Conservation (phyloP, 2,797 vertebrate species). For the Acrossocheilus fasciatus region DNA sequence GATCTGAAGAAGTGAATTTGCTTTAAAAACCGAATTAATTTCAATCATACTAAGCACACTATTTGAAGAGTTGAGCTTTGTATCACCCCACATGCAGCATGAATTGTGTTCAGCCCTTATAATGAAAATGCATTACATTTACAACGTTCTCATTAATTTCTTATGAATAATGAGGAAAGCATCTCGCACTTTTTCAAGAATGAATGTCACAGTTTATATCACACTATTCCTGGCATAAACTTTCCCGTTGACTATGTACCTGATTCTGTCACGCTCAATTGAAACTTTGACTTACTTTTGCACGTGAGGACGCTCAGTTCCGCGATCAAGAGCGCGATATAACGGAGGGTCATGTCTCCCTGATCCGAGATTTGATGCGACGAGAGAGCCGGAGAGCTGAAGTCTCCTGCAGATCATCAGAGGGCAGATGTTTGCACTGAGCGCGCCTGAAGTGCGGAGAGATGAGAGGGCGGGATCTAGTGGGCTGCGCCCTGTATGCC, state of each 20-base stretch:
- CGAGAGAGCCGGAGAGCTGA: neutral
- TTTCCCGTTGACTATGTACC: neutral
- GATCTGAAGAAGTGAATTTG: neutral
- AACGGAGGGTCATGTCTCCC: conserved; percentile 40
- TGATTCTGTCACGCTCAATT: neutral
- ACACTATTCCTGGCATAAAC: neutral
- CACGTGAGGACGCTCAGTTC: conserved; percentile 37
- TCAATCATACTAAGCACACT: too few species aligned
- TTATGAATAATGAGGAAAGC: neutral
- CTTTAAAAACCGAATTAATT: neutral
- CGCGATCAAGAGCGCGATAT: conserved; percentile 28
- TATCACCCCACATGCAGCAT: neutral
- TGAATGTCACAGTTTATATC: neutral
- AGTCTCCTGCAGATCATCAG: conserved; percentile 19
- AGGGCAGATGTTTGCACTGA: conserved; percentile 32
- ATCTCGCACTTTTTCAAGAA: neutral
- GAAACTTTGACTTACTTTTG: conserved; percentile 46
- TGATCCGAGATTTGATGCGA: neutral
- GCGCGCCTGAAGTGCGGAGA: neutral
- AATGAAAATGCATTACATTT: neutral
- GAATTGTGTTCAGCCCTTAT: neutral
- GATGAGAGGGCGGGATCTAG: neutral
- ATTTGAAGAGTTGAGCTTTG: neutral
- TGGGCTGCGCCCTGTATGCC: conserved; percentile 15
- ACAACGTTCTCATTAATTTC: neutral